Evolutionary conservation across 1,140 invertebrate species (phyloP), one percentile per base, ranked within the genome.

Genomic region (Penaeus vannamei): DNA sequence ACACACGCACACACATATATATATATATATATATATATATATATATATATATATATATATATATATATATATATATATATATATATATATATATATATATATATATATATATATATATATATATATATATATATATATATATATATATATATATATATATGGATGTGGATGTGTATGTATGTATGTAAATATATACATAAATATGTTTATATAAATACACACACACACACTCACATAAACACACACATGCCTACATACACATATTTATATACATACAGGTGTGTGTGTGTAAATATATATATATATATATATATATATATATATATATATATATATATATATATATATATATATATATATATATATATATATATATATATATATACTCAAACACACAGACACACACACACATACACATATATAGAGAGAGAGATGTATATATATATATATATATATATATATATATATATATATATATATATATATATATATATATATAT

Each of bases 261-360:
- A 66, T 22, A 66, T 22, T 7, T 22, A 66, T 22, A 66, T 22
- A 66, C 7, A 66, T 22, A 66, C 7, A 66, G 7, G 19, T 22
- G 19, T 22, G 19, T 22, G 19, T 22, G 19, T 22, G 19, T 22
- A 66, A 8, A 66, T 22, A 66, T 22, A 66, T 22, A 66, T 22
- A 66, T 22, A 66, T 26, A 3, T 26, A 66, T 66, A 66, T 22
- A 69, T 69, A 69, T 69, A 69, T 23, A 69, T 29, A 69, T 69
- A 69, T 69, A 69, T 69, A 69, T 69, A 69, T 69, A 69, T 69
- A 69, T 69, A 69, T 69, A 69, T 69, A 69, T 69, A 69, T 69
- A 69, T 69, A 69, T 23, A 69, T 69, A 69, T 23, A 69, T 69
- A 69, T 69, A 69, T 69, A 69, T 69, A 69, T 23, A 69, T 69